Evolutionary conservation across 2,797 vertebrate species (phyloP), one percentile per base, ranked within the genome.

Genomic region (Galaxias olidus): DNA sequence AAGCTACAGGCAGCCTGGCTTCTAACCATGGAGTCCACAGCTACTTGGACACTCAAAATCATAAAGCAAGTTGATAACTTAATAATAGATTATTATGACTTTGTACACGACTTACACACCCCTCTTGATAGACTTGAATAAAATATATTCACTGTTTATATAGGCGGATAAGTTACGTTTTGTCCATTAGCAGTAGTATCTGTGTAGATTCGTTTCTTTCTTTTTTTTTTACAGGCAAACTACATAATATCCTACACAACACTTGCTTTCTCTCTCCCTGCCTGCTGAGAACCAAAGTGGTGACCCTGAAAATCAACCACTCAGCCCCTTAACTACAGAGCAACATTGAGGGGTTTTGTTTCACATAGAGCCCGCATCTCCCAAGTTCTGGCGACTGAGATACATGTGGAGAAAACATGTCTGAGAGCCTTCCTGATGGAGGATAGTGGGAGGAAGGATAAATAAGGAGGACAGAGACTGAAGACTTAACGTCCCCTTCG

Each of bases 111-210:
- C 75, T 82, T 87, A 84, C 82, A 87, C 85, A 86, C 61, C 80
- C 80, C 68, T 87, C 79, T 81, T 82, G 71, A 62, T 83, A 85
- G 79, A 81, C 73, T 81, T 65, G 72, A 81, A 82, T 84, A 84
- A 84, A 82, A 89, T 85, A 84, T 86, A 75, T 84, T 86, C 72
- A 76, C 67, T 63, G 83, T 85, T 87, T 85, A 86, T 78, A 89
- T 84, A 85, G 81, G 83, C 84, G 77, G 71, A 85, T 87, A 84
- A 63, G 63, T 81, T 84, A 87, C 2, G 63, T 79, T 84, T 68
- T 83, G 76, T 85, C 82, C 72, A 75, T 82, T 81, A 86, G 84
- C 79, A 72, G 83, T 81, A 30, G 30, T 30, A 30, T 30, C 6
- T n/a, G n/a, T n/a, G n/a, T n/a, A n/a, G n/a, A n/a, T n/a, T n/a